These are phyloP conservation scores for Pelodytes ibericus DNA, from an alignment of 2,797 vertebrate genomes.

Conservation along the genomic window DNA sequence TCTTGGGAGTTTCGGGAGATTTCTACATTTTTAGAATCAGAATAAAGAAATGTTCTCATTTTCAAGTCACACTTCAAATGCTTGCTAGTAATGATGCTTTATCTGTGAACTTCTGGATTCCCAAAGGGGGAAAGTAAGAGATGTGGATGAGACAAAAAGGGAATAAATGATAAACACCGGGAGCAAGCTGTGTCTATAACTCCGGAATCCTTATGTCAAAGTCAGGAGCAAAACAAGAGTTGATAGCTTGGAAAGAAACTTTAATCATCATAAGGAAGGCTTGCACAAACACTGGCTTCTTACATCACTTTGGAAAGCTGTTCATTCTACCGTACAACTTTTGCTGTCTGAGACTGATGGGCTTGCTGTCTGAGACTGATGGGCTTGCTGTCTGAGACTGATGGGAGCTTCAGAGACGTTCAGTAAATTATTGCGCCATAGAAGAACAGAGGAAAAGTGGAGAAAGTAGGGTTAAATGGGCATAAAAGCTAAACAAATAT, in stretches of 20 bases:
- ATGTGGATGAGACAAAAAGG: slow-evolving; percentile 19
- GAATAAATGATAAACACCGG: slow-evolving; percentile 36
- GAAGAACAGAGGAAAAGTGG: too few relatives aligned
- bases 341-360: too few relatives aligned
- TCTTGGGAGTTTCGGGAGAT: slow-evolving; percentile 20
- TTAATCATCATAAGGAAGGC: not conserved
- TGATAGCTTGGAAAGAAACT: slow-evolving; percentile 2
- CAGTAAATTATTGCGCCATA: too few relatives aligned
- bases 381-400: too few relatives aligned
- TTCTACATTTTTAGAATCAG: slow-evolving; percentile 41
- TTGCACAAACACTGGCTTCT: not conserved
- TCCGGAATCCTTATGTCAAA: not conserved
- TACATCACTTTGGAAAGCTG: not conserved
- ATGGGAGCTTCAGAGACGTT: too few relatives aligned
- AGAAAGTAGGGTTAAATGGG: too few relatives aligned
- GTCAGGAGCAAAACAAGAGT: not conserved
- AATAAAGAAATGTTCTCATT: slow-evolving; percentile 18
- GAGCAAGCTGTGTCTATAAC: not conserved
- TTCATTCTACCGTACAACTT: too few relatives aligned
- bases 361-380: too few relatives aligned
- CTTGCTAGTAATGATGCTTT: slow-evolving; percentile 28
- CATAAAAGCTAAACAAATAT: too few relatives aligned
- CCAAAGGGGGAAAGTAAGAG: slow-evolving; percentile 10
- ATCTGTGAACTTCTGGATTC: slow-evolving; percentile 25
- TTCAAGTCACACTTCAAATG: slow-evolving; percentile 42